phyloP scores from a whole-genome alignment of 2,113 vertebrate species.

The Indicator maculatus region DNA sequence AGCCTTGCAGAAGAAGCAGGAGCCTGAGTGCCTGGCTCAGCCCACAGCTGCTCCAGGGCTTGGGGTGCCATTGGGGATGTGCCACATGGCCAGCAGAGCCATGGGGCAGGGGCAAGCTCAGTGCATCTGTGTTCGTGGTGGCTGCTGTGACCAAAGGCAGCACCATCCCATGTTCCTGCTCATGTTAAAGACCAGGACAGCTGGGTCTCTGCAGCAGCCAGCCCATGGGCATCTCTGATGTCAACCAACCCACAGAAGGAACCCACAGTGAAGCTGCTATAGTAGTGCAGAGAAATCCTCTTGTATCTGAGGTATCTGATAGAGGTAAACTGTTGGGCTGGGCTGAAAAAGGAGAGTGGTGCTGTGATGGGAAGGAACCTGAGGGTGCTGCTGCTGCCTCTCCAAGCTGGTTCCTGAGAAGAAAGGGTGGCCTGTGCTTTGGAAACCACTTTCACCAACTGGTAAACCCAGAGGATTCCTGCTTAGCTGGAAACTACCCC shows the following conservation, averaged over 20 bases:
- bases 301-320: not conserved
- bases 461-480: conserved; percentile 45
- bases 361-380: not conserved
- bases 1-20: not conserved
- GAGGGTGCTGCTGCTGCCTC: rapidly evolving
- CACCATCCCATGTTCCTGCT: not conserved
- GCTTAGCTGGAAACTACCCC: conserved; percentile 46
- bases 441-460: conserved; percentile 43
- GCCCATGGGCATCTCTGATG: not conserved
- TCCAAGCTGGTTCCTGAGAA: not conserved
- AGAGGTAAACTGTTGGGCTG: not conserved
- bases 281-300: not conserved
- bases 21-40: not conserved
- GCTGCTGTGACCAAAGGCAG: not conserved
- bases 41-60: not conserved
- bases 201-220: not conserved
- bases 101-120: not conserved
- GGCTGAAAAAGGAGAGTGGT: not conserved
- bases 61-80: rapidly evolving
- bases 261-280: not conserved
- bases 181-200: not conserved
- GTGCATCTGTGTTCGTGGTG: rapidly evolving
- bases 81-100: not conserved
- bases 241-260: not conserved
- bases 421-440: conserved; percentile 12